Conservation (phyloP, 2,888 invertebrate genomes). For the Zygogramma bicolorata region DNA sequence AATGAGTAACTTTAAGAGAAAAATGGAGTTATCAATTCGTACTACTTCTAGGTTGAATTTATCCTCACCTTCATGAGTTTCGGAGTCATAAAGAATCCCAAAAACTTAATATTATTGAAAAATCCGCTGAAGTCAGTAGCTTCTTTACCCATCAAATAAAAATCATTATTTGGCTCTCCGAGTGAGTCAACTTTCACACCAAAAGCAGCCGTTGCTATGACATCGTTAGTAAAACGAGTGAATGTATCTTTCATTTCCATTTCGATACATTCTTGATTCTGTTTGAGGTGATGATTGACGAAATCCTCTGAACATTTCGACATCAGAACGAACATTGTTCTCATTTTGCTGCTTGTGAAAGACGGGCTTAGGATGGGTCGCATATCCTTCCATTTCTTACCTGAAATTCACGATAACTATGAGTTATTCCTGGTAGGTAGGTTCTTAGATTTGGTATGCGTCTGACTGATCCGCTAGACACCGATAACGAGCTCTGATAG, state of each 20-base stretch:
- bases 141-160: constrained; percentile 69
- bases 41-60: too few species aligned
- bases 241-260: constrained; percentile 67
- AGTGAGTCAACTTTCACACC: constrained; percentile 68
- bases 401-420: too few species aligned
- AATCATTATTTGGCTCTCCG: constrained; percentile 68
- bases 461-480: too few species aligned
- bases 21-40: too few species aligned
- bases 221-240: constrained; percentile 65
- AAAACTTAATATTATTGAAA: constrained; percentile 20
- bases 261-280: constrained; percentile 49
- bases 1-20: too few species aligned
- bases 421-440: too few species aligned
- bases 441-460: too few species aligned
- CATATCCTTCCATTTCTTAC: constrained; percentile 62
- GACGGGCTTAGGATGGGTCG: constrained; percentile 64
- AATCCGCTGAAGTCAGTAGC: constrained; percentile 61
- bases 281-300: constrained; percentile 21
- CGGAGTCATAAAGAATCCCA: constrained; percentile 20
- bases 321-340: constrained; percentile 48
- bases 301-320: constrained; percentile 24
- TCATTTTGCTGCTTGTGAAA: constrained; percentile 61
- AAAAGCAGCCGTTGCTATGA: constrained; percentile 67
- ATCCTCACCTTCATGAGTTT: constrained; percentile 29
- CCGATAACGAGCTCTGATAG: too few species aligned